A percentile compares a stretch with the other conserved stretches of the same genome.
Evolutionary conservation across 2,113 vertebrate species (phyloP).

Genomic region (Alethe diademata): DNA sequence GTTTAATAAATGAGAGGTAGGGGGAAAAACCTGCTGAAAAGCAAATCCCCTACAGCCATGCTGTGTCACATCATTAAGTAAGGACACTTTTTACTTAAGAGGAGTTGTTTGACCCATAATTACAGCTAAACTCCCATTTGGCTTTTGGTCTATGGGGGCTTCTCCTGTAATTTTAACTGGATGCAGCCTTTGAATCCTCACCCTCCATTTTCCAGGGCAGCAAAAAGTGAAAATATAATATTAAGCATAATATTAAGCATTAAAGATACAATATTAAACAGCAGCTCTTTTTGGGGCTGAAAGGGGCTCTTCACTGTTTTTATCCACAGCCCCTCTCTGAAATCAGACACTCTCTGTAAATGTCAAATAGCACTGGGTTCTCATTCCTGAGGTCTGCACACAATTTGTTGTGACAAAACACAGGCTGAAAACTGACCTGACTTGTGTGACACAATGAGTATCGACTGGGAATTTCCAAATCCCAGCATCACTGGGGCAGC

Average conservation of each 20-base stretch:
- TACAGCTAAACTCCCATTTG: not conserved
- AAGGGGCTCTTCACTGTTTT: not conserved
- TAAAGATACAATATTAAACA: not conserved
- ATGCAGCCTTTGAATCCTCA: not conserved
- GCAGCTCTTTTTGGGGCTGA: not conserved
- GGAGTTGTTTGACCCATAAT: not conserved
- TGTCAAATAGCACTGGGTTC: not conserved
- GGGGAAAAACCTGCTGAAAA: not conserved
- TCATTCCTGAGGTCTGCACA: not conserved
- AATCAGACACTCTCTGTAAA: not conserved
- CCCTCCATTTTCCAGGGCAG: not conserved
- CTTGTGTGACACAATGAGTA: not conserved
- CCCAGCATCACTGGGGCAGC: not conserved
- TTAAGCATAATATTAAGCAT: not conserved
- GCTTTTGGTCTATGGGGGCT: not conserved
- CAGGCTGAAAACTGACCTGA: not conserved
- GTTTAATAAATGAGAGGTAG: constrained; percentile 34
- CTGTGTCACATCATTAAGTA: constrained; percentile 1
- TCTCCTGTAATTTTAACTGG: constrained; percentile 32
- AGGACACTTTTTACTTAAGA: constrained; percentile 25
- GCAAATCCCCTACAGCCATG: constrained; percentile 2
- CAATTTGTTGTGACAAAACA: not conserved
- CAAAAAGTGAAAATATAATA: not conserved
- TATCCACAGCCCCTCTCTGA: not conserved
- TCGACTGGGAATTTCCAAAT: not conserved